Conservation (phyloP, 2,113 vertebrate genomes). For the Mesocricetus auratus region DNA sequence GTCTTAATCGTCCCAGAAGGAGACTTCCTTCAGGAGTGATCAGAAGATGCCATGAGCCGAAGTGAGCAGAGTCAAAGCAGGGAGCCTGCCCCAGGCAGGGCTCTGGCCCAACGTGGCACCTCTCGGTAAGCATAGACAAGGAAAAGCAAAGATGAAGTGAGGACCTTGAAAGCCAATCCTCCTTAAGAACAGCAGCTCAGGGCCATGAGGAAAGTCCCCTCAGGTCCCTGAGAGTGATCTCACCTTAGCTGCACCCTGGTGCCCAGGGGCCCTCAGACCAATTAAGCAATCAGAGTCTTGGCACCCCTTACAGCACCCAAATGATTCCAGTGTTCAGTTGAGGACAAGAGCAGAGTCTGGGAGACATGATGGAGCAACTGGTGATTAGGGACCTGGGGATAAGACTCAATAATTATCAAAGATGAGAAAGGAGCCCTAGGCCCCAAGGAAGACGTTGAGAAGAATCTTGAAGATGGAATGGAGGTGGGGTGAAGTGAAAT, state of each 20-base stretch:
- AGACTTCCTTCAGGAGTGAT: background rate
- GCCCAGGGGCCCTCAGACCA: background rate
- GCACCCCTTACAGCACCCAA: background rate
- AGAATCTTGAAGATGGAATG: background rate
- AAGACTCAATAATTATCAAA: background rate
- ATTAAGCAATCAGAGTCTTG: background rate
- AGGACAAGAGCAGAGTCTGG: background rate
- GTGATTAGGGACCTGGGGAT: background rate
- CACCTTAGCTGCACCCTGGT: accelerated
- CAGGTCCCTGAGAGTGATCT: accelerated
- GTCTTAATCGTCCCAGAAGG: background rate
- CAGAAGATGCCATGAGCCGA: background rate
- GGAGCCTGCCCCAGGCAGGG: background rate
- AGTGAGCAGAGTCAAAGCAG: background rate
- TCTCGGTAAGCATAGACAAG: background rate
- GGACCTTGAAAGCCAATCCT: background rate
- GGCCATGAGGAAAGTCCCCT: background rate
- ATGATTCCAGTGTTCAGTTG: background rate
- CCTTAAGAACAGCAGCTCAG: background rate
- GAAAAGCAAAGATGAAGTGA: background rate
- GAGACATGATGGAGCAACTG: background rate
- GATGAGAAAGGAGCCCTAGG: background rate
- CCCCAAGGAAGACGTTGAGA: background rate
- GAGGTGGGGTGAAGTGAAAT: background rate
- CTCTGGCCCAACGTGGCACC: background rate